Evolutionary conservation across 1,140 invertebrate genomes (phyloP), one percentile per base, ranked within the genome.

Genomic region (Camponotus vicinus): DNA sequence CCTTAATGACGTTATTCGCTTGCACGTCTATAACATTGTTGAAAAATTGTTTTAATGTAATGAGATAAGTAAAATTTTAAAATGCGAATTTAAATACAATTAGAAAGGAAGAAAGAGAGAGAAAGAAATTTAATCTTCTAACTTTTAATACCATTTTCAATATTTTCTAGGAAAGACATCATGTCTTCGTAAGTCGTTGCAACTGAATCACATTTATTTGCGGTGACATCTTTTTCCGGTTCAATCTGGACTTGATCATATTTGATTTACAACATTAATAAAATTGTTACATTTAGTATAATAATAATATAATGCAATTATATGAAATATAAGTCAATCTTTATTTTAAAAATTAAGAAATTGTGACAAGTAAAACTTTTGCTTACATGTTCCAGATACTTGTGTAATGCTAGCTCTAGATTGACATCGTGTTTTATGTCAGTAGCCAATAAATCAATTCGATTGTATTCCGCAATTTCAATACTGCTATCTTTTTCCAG

Each of bases 161-260:
- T 61, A 7, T 89, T 92, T 42, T 86, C 88, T 21, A 95, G 83
- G 45, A 94, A 94, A 7, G 88, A 90, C 92, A 95, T 94, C 55
- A 95, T 93, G 40, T 94, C 93, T 4, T 95, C 92, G 66, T 94
- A 94, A n/a, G 92, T 93, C 0, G 93, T 92, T 13, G 78, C 79
- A 34, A 61, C 88, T 0, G 77, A 8, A 4, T 37, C 63, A 42
- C 87, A 85, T 49, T 57, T 77, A 27, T 66, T 59, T 37, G 80
- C 34, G 0, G 90, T 90, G 42, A 84, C 64, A 80, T 95, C 94
- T 73, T 92, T 93, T 63, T 95, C 93, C 13, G 93, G 92, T 82
- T 90, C 80, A n/a, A 93, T 79, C 93, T 94, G 55, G 15, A 9
- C 15, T 70, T 18, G 70, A 57, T 80, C 27, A 37, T 13, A 61